Conservation (phyloP, 2,888 invertebrate genomes). For the Buathra laborator region DNA sequence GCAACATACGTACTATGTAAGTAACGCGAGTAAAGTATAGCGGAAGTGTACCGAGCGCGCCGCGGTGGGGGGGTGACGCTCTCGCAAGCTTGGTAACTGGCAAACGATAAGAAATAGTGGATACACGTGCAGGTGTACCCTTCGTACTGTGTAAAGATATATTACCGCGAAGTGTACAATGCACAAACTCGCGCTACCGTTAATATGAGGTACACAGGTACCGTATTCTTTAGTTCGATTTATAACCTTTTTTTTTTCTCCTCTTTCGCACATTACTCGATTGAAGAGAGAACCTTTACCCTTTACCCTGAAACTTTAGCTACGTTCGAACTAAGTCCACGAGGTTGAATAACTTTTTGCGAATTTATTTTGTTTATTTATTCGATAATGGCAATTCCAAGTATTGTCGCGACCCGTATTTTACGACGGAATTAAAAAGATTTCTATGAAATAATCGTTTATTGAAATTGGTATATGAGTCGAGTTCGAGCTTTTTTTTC, state of each 20-base stretch:
- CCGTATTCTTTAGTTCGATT: slow-evolving; percentile 39
- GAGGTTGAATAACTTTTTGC: not conserved
- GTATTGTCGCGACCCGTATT: too few relatives aligned
- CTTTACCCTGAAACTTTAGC: not conserved
- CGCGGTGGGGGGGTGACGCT: slow-evolving; percentile 29
- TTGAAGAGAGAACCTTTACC: not conserved
- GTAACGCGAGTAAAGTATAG: slow-evolving; percentile 57
- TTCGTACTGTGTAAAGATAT: slow-evolving; percentile 57
- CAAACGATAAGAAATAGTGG: slow-evolving; percentile 69
- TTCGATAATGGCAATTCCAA: too few relatives aligned
- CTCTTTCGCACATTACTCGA: not conserved
- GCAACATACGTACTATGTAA: slow-evolving; percentile 45
- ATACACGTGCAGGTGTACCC: slow-evolving; percentile 65
- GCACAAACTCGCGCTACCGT: slow-evolving; percentile 40
- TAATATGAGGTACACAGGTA: slow-evolving; percentile 13
- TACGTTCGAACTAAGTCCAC: not conserved
- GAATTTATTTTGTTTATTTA: too few relatives aligned
- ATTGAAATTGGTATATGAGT: not conserved
- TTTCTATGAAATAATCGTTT: too few relatives aligned
- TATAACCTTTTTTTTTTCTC: slow-evolving; percentile 11
- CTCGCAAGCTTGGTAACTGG: slow-evolving; percentile 62
- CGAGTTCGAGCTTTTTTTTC: not conserved
- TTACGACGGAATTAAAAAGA: too few relatives aligned
- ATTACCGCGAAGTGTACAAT: slow-evolving; percentile 56
- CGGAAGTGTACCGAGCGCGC: slow-evolving; percentile 49